These are phyloP conservation scores for Malaclemys terrapin DNA, from an alignment of 2,113 vertebrate species.

Conservation along the genomic window DNA sequence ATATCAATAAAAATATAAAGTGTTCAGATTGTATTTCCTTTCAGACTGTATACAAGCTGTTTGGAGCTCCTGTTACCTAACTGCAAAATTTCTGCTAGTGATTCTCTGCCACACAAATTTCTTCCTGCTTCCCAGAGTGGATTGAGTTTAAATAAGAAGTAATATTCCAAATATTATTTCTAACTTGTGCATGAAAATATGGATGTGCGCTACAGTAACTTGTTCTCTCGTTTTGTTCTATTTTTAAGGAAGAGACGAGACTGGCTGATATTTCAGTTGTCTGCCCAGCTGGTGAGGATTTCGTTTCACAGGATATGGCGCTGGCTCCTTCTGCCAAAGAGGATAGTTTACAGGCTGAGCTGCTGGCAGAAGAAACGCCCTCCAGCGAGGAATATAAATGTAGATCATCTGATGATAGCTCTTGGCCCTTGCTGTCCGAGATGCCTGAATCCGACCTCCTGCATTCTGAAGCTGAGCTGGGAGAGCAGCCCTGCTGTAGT, in stretches of 20 bases:
- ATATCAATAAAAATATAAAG: background rate
- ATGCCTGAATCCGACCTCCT: constrained; percentile 88
- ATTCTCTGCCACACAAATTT: background rate
- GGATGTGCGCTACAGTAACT: background rate
- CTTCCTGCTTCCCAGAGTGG: background rate
- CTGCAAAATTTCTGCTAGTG: background rate
- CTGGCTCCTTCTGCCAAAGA: constrained; percentile 63
- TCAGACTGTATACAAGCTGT: background rate
- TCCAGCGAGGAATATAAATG: constrained; percentile 92
- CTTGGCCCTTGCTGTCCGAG: constrained; percentile 90
- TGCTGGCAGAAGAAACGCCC: constrained; percentile 79
- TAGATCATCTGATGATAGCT: constrained; percentile 91
- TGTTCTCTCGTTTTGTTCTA: background rate
- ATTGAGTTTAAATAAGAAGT: background rate
- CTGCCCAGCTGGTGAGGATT: constrained; percentile 67
- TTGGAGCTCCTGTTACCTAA: background rate
- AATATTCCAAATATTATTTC: background rate
- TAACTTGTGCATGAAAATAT: background rate
- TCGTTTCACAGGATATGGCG: constrained; percentile 64
- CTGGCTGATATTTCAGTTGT: constrained; percentile 42
- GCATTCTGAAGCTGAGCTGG: constrained; percentile 86
- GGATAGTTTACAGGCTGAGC: constrained; percentile 72
- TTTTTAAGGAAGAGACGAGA: constrained; percentile 57
- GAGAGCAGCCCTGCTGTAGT: constrained; percentile 80
- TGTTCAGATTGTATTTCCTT: background rate